Conservation (phyloP, 1,140 invertebrate genomes). For the Heliconius hermathena region DNA sequence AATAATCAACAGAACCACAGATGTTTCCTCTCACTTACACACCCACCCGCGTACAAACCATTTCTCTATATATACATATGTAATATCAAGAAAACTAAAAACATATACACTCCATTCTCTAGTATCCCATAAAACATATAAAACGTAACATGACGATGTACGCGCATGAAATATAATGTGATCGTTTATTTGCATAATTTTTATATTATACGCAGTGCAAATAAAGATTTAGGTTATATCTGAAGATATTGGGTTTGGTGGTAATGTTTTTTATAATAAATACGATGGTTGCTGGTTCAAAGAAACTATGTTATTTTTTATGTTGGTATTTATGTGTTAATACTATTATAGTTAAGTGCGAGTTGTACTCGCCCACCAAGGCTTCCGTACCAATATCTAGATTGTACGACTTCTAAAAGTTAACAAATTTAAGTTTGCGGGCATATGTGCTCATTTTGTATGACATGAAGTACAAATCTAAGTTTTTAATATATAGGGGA, state of each 20-base stretch:
- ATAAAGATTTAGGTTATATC: background rate
- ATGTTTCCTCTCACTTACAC: background rate
- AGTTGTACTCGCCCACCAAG: no score
- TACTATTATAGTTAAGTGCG: no score
- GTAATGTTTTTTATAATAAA: background rate
- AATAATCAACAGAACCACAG: background rate
- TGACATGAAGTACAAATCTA: no score
- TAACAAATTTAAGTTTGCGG: no score
- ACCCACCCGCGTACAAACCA: background rate
- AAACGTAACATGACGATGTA: background rate
- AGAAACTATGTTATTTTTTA: background rate
- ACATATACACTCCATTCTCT: background rate
- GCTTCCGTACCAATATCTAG: no score
- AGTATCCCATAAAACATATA: background rate
- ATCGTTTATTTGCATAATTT: slow-evolving; percentile 11
- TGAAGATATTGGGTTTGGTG: background rate
- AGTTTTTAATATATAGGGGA: no score
- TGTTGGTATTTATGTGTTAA: no score
- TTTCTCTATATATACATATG: background rate
- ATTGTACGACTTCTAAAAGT: no score
- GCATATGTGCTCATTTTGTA: no score
- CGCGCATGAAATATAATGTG: background rate
- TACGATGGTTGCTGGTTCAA: background rate
- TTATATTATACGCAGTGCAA: background rate
- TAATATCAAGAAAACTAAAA: background rate